Conservation (phyloP, 1,140 invertebrate genomes). For the Ceratoteleas bidentatus region DNA sequence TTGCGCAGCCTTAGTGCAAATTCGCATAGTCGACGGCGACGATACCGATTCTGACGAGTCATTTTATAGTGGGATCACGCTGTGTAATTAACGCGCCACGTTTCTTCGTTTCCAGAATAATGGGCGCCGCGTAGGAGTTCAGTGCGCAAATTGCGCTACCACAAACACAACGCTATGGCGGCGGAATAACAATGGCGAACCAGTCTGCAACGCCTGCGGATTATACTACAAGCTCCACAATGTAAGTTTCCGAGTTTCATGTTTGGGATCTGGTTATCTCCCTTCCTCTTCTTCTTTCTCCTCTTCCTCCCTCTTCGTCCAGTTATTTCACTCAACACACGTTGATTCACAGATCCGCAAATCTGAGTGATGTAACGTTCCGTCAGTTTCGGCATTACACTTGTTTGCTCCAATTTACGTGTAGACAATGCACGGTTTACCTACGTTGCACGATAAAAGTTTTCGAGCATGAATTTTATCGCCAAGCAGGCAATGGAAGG, state of each 20-base stretch:
- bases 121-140: constrained; percentile 88
- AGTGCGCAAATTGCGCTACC: constrained; percentile 94
- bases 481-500: constrained; percentile 17
- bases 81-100: constrained; percentile 25
- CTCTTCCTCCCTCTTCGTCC: neutral
- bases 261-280: no score
- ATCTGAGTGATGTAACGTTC: constrained; percentile 35
- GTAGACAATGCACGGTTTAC: constrained; percentile 21
- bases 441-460: constrained; percentile 40
- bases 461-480: constrained; percentile 46
- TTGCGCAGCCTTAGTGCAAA: constrained; percentile 20
- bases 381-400: constrained; percentile 11
- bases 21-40: constrained; percentile 22
- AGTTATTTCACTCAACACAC: neutral
- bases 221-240: constrained; percentile 94
- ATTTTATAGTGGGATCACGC: constrained; percentile 48
- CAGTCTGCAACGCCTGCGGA: constrained; percentile 95
- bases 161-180: constrained; percentile 93
- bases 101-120: constrained; percentile 82
- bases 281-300: neutral
- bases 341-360: neutral
- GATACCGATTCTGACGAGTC: constrained; percentile 28
- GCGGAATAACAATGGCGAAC: constrained; percentile 93
- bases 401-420: constrained; percentile 40
- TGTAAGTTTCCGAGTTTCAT: no score